Evolutionary conservation across 2,888 invertebrate species (phyloP).

Genomic region (Tholera decimalis): DNA sequence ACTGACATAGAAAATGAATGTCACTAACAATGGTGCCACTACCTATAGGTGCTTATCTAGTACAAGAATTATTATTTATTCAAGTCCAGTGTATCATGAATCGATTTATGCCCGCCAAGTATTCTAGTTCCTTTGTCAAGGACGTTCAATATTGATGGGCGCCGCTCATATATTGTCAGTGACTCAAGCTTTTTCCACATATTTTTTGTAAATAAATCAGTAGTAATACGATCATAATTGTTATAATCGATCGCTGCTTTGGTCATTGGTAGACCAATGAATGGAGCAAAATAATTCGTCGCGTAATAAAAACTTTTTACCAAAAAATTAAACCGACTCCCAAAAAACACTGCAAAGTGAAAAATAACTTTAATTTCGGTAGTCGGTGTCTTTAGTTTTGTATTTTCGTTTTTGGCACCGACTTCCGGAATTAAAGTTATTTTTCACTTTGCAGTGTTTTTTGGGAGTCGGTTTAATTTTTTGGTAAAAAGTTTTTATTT

Average conservation of each 20-base stretch:
- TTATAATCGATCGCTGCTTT: too few relatives aligned
- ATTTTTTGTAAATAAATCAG: slow-evolving; percentile 34
- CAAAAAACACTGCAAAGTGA: too few relatives aligned
- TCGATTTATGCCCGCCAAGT: slow-evolving; percentile 49
- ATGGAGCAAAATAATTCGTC: not conserved
- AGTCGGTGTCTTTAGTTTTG: too few relatives aligned
- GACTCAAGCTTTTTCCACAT: slow-evolving; percentile 39
- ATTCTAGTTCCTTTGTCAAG: slow-evolving; percentile 57
- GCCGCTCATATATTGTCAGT: slow-evolving; percentile 22
- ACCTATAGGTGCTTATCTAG: not conserved
- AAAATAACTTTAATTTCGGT: too few relatives aligned
- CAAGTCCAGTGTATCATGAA: slow-evolving; percentile 50
- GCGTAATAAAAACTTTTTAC: too few relatives aligned
- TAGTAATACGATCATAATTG: slow-evolving; percentile 5
- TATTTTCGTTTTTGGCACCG: too few relatives aligned
- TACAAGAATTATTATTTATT: slow-evolving; percentile 58
- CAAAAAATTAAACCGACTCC: too few relatives aligned
- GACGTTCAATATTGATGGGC: slow-evolving; percentile 41
- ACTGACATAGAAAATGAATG: slow-evolving; percentile 22
- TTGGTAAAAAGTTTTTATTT: too few relatives aligned
- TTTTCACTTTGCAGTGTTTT: too few relatives aligned
- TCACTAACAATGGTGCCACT: not conserved
- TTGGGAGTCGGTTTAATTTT: too few relatives aligned
- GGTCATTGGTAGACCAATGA: not conserved
- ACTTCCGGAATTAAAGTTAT: too few relatives aligned